Evolutionary conservation across 2,113 vertebrate genomes (phyloP), one percentile per base, ranked within the genome.

Genomic region (Calidris pugnax): DNA sequence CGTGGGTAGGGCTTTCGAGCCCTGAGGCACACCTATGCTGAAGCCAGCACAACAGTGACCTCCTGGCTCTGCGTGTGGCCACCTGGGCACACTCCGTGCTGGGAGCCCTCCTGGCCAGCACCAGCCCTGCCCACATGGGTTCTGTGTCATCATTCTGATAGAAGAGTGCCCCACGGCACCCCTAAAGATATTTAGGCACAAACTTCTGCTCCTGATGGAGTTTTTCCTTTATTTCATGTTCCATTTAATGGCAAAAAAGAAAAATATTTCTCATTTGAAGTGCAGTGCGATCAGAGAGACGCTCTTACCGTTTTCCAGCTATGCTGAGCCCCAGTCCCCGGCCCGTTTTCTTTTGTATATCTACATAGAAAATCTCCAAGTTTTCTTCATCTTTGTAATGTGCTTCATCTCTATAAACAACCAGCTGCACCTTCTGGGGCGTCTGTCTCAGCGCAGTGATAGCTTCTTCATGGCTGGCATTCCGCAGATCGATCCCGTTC

Each of bases 321-420:
- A 99, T 99, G 97, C 99, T 99, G 90, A 99, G 98, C 30, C 99
- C 99, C 67, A 99, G 98, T 3, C 99, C 99, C 24, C 99, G 97
- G 55, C 99, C 99, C 0, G 96, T 97, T 97, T 98, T 99, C 97
- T 99, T 99, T 72, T 99, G 99, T 89, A 99, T 98, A 11, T 99
- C 99, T 84, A 99, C 98, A 7, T 94, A 88, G 86, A 99, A 98
- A 12, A 99, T 21, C 39, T 99, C 99, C 91, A 99, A 92, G 97
- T 99, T 99, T 66, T 99, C 98, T 96, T 99, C 98, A 17, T 99
- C 99, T 68, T 98, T 98, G 97, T 98, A 99, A 89, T 98, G 99
- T 0, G 98, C 98, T 78, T 99, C 99, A 1, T 99, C 99, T 67
- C 99, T 98, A 27, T 99, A 98, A 8, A 99, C 98, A 28, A 97